Base-by-base conservation (phyloP, 2,888 invertebrate genomes). In the Dynastes grantii region DNA sequence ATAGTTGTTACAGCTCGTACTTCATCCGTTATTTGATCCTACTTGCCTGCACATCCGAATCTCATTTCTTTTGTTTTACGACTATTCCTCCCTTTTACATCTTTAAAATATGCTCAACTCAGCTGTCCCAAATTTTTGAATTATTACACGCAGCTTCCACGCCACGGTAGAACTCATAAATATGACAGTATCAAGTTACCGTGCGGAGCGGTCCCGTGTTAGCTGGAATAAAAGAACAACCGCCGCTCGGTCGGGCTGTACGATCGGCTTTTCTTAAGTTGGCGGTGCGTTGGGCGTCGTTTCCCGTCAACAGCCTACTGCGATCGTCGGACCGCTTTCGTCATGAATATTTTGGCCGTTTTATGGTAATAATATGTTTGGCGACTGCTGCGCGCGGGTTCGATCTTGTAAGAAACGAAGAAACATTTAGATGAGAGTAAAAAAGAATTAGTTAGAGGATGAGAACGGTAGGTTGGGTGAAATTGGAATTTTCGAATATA, bases 101-200 rank as follows among this genome's bases (percentile, higher is more conserved):
- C 9, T 45, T 8, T 45, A 45, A 45, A 45, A 11, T 45, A 45
- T 45, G 9, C 45, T 45, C 45, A 11, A 45, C 45, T 45, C 8
- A 45, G 8, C 45, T 11, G 45, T 45, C 45, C 45, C 13, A 63
- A 63, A 63, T 61, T 45, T 45, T 8, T 75, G 29, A 75, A 75
- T 75, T 75, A 75, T 75, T 58, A 45, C 11, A 68, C 65, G 67
- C 68, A 27, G 68, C 27, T 40, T 68, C 55, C 77, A 77, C 29
- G 58, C 29, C 68, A 61, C 77, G 68, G 77, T 68, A 79, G 79
- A 79, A 45, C 75, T 77, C 81, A 79, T 81, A 81, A 81, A 81
- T 81, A 77, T 81, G 81, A 81, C 81, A 78, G 73, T 78, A 81
- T 81, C 80, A 76, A 80, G 81, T 81, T 81, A 81, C 81, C 80